Percentiles rank a stretch among this genome's conserved stretches.
Evolutionary conservation across 2,797 vertebrate genomes (phyloP).

Genomic region (Gephyroberyx darwinii): DNA sequence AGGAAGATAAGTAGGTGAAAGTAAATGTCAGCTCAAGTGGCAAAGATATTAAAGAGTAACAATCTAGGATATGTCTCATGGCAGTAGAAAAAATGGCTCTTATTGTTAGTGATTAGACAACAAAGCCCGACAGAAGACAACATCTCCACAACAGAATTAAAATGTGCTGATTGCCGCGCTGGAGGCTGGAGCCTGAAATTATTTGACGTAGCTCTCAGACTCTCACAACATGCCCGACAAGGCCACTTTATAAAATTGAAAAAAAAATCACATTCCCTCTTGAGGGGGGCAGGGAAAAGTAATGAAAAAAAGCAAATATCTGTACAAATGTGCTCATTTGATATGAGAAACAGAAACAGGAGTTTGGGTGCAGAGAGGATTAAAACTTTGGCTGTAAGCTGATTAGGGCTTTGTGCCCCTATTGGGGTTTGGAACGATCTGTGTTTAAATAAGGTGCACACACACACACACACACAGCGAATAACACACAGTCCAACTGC

Average conservation of each 20-base stretch:
- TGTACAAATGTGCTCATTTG: slow-evolving; percentile 71
- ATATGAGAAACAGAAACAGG: slow-evolving; percentile 73
- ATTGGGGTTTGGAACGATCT: slow-evolving; percentile 72
- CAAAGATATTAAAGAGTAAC: slow-evolving; percentile 36
- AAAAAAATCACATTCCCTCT: slow-evolving; percentile 40
- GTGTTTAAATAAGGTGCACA: slow-evolving; percentile 75
- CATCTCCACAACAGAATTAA: slow-evolving; percentile 14
- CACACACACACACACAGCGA: slow-evolving; percentile 11
- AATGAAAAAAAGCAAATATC: slow-evolving; percentile 69
- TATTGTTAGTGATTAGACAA: slow-evolving; percentile 40
- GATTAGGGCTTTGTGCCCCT: slow-evolving; percentile 78
- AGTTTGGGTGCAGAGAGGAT: slow-evolving; percentile 74
- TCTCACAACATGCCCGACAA: slow-evolving; percentile 12
- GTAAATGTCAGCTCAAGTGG: slow-evolving; percentile 31
- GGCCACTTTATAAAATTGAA: slow-evolving; percentile 25
- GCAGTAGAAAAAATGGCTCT: slow-evolving; percentile 23
- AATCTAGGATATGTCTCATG: slow-evolving; percentile 20
- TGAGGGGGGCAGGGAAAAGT: slow-evolving; percentile 21
- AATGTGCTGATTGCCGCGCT: slow-evolving; percentile 29
- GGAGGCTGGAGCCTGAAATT: slow-evolving; percentile 33
- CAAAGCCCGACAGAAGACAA: slow-evolving; percentile 34
- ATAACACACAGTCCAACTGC: slow-evolving; percentile 42
- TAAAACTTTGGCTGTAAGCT: slow-evolving; percentile 78
- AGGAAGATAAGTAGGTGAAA: slow-evolving; percentile 37
- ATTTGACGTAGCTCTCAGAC: slow-evolving; percentile 26